Base-by-base conservation (phyloP, 2,113 vertebrate genomes). In the Equus quagga region DNA sequence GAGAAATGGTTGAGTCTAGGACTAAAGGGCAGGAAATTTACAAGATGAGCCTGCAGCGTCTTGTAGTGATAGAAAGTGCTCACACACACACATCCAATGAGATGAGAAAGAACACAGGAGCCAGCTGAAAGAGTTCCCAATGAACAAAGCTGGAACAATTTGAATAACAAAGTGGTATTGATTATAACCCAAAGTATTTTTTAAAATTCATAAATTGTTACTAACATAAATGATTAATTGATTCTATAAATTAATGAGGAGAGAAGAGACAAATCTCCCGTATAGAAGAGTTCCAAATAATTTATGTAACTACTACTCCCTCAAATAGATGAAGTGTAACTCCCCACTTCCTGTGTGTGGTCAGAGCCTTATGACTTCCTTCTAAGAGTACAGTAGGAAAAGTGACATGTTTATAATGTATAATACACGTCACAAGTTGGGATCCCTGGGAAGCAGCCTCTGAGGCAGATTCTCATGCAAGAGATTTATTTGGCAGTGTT, bases 101-200 rank as follows among this genome's bases (percentile, higher is more conserved):
- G 24, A 28, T 72, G 58, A 36, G 24, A 15, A 19, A 24, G 23
- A 62, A 83, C 24, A 92, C 56, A 46, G 41, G 36, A 46, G 41
- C 21, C 28, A 72, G 19, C 78, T 92, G 65, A 49, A 82, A 49
- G 78, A 44, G 33, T 60, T 60, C 41, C n/a, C n/a, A 26, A 8
- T n/a, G 54, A 46, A 56, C 79, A 82, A 70, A 49, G 14, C 28
- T 62, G 65, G 21, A 58, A 60, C 49, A 72, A 49, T 28, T 44
- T 62, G 28, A 62, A 54, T 26, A 72, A 26, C 26, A 82, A 82
- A 70, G 65, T 69, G 19, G n/a, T 24, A 46, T 70, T 70, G 18
- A n/a, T 81, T 70, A 44, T 79, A 91, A 81, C 18, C 8, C 89
- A 91, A 80, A 81, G 28, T 72, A 82, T 89, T 75, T 89, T 89